Percentiles rank a stretch among this genome's conserved stretches.
phyloP scores from a whole-genome alignment of 2,797 vertebrate species.

The Triplophysa bombifrons region DNA sequence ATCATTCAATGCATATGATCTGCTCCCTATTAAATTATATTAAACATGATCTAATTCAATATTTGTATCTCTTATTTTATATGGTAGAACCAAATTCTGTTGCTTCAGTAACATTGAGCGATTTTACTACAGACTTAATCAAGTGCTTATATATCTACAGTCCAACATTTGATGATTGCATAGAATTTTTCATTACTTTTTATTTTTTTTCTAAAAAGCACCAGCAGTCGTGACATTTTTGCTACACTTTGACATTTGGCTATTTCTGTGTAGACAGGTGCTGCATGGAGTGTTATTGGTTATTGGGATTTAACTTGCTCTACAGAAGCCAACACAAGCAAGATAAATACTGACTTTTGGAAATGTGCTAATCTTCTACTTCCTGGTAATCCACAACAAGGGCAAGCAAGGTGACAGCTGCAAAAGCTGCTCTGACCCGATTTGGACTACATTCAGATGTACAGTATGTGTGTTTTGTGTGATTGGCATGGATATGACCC shows the following conservation, averaged over 20 bases:
- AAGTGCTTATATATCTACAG: neutral
- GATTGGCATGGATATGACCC: neutral
- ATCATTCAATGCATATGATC: no score
- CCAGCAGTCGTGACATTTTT: neutral
- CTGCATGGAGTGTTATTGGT: slow-evolving; percentile 53
- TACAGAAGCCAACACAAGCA: slow-evolving; percentile 63
- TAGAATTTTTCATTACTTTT: neutral
- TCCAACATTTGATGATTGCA: neutral
- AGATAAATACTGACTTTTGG: slow-evolving; percentile 69
- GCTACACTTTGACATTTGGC: neutral
- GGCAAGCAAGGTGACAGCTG: slow-evolving; percentile 73
- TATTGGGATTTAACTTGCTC: slow-evolving; percentile 67
- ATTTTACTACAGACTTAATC: neutral
- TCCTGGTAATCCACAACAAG: slow-evolving; percentile 74
- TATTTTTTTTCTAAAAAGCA: neutral
- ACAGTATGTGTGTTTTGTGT: slow-evolving; percentile 10
- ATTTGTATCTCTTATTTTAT: slow-evolving; percentile 23
- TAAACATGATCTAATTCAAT: no score
- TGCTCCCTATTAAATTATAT: no score
- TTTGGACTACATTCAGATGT: slow-evolving; percentile 43
- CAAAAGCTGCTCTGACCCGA: slow-evolving; percentile 58
- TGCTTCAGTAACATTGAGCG: slow-evolving; percentile 24
- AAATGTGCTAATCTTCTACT: slow-evolving; percentile 72
- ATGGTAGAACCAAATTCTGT: slow-evolving; percentile 9
- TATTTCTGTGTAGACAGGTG: slow-evolving; percentile 51